Percentiles rank a stretch among this genome's conserved stretches.
These are phyloP conservation scores for Erythrolamprus reginae DNA, from an alignment of 2,113 vertebrate genomes.

Conservation along the genomic window DNA sequence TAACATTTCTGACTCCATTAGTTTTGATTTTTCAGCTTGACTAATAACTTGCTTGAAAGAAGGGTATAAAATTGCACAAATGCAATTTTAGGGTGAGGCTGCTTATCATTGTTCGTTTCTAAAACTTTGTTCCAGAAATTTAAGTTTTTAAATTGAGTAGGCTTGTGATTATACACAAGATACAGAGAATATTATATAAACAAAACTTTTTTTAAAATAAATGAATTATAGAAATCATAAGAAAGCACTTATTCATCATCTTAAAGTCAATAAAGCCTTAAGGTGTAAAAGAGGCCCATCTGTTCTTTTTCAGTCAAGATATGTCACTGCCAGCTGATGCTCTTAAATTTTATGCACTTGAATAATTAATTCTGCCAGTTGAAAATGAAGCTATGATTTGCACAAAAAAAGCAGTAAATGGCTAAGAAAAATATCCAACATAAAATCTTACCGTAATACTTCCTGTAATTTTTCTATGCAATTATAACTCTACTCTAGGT, in stretches of 20 bases:
- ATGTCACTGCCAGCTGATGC: neutral
- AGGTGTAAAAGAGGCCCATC: neutral
- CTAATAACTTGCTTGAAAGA: neutral
- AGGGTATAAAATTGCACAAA: slow-evolving; percentile 6
- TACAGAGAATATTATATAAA: neutral
- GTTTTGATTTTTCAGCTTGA: slow-evolving; percentile 29
- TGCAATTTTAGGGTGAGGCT: neutral
- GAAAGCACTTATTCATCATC: neutral
- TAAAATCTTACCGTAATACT: slow-evolving; percentile 2
- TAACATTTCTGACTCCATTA: neutral
- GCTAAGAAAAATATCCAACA: neutral
- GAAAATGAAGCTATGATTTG: neutral
- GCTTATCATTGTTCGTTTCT: neutral
- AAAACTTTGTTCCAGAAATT: neutral
- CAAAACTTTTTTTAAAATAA: neutral
- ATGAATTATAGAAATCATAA: neutral
- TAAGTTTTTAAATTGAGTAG: neutral
- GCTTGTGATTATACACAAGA: neutral
- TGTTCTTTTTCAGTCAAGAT: neutral
- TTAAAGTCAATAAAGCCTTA: neutral
- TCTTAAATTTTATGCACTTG: neutral
- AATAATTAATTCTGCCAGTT: neutral
- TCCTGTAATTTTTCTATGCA: slow-evolving; percentile 11
- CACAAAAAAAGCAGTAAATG: neutral
- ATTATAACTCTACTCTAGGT: neutral